Base-by-base conservation (phyloP, 1,140 invertebrate species). In the Holotrichia oblita region DNA sequence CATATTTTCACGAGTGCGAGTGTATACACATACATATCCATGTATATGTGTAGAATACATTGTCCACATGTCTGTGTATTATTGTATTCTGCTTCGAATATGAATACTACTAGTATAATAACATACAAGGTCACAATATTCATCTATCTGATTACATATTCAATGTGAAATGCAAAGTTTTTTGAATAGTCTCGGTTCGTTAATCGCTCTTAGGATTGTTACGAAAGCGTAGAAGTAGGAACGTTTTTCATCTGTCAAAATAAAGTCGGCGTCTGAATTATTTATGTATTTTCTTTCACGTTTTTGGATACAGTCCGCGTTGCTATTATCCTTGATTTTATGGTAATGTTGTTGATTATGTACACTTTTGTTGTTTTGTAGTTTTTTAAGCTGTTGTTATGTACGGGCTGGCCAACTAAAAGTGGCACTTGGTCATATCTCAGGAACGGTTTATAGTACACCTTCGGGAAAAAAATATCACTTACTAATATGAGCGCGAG, bases 161-260 rank as follows among this genome's bases (percentile, higher is more conserved):
- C 61, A 69, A 69, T 27, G 22, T 34, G 17, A 69, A 69, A 69
- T 10, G 20, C 22, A 3, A 3, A 69, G 61, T 69, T 69, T 69
- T 69, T 22, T 34, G 61, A 69, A 34, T 27, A 34, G 27, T 22
- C 22, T 34, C 61, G 22, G 61, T 69, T 69, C 61, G 61, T 69
- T 69, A 69, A 69, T 69, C 61, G 61, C 27, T 3, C 22, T 27
- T 34, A 14, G 61, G 12, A 69, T 69, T 34, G 22, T 69, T 69
- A 69, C 12, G 17, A 14, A 69, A 69, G 27, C n/a, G 44, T 48
- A 48, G 10, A 48, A 48, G 44, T 17, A 27, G 22, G 61, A 69
- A 69, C 22, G 27, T 69, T 69, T 22, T 69, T 69, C 61, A 69
- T 4, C 61, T 69, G 61, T 69, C 61, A 69, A 69, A 69, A 69